Conservation (phyloP, 2,113 vertebrate genomes). For the Calypte anna region DNA sequence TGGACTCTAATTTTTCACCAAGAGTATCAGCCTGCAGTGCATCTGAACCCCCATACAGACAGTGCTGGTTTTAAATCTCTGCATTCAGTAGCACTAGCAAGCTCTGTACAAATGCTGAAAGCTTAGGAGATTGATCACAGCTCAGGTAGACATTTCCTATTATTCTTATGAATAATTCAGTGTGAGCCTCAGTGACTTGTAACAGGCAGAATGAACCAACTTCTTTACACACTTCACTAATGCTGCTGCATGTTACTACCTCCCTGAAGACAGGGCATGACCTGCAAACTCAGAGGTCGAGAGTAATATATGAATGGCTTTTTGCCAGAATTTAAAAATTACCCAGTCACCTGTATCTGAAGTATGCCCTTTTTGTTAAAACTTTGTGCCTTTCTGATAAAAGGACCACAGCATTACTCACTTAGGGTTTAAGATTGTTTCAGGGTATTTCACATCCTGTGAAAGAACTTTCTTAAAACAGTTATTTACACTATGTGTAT, state of each 20-base stretch:
- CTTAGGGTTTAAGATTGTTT: not conserved
- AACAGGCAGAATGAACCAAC: not conserved
- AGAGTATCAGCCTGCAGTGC: not conserved
- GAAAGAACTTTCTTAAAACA: not conserved
- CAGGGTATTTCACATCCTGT: accelerated
- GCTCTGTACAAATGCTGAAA: not conserved
- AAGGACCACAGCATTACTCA: not conserved
- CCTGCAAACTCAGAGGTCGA: not conserved
- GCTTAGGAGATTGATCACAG: not conserved
- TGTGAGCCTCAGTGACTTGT: not conserved
- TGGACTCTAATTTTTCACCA: not conserved
- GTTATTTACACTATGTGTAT: not conserved
- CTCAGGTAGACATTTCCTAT: not conserved
- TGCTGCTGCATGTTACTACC: not conserved
- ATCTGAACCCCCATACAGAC: not conserved
- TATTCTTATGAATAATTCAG: not conserved
- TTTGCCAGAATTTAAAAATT: not conserved
- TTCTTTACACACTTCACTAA: not conserved
- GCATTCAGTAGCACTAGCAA: not conserved
- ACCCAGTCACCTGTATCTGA: not conserved
- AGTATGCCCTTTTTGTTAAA: not conserved
- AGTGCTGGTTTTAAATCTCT: not conserved
- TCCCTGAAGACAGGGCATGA: not conserved
- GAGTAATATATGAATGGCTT: not conserved
- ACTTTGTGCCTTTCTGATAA: not conserved